phyloP scores from a whole-genome alignment of 2,113 vertebrate genomes.

The Camelus dromedarius region DNA sequence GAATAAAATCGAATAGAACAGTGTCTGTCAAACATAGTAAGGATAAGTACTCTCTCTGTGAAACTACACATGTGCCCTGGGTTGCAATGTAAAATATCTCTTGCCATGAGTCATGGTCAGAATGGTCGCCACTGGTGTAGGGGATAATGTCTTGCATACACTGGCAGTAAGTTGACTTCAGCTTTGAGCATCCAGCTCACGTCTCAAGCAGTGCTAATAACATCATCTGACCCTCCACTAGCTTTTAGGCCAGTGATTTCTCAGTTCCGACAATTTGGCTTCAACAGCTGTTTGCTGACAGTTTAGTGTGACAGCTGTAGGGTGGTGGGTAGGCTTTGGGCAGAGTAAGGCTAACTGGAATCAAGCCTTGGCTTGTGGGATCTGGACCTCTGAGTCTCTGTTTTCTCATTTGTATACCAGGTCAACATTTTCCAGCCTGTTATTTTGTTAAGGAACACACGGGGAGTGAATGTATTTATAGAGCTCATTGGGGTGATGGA shows the following conservation, averaged over 20 bases:
- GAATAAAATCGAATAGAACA: conserved; percentile 70
- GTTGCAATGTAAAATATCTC: neutral
- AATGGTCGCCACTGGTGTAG: neutral
- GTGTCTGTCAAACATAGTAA: conserved; percentile 69
- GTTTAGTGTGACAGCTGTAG: neutral
- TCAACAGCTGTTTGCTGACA: neutral
- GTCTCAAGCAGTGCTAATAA: neutral
- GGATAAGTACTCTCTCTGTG: conserved; percentile 37
- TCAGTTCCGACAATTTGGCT: neutral
- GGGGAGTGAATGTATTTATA: neutral
- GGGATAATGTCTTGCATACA: accelerated
- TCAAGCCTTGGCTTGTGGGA: neutral
- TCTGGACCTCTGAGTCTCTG: neutral
- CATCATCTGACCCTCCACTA: neutral
- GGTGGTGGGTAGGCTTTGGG: neutral
- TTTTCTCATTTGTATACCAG: neutral
- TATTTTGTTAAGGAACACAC: neutral
- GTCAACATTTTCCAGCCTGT: neutral
- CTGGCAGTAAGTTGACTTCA: neutral
- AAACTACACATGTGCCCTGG: neutral
- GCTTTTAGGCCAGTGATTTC: conserved; percentile 8
- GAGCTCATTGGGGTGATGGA: neutral
- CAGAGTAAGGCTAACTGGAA: neutral
- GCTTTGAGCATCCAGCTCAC: neutral
- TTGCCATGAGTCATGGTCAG: neutral